Conservation (phyloP, 2,113 vertebrate genomes). For the Lepus europaeus region DNA sequence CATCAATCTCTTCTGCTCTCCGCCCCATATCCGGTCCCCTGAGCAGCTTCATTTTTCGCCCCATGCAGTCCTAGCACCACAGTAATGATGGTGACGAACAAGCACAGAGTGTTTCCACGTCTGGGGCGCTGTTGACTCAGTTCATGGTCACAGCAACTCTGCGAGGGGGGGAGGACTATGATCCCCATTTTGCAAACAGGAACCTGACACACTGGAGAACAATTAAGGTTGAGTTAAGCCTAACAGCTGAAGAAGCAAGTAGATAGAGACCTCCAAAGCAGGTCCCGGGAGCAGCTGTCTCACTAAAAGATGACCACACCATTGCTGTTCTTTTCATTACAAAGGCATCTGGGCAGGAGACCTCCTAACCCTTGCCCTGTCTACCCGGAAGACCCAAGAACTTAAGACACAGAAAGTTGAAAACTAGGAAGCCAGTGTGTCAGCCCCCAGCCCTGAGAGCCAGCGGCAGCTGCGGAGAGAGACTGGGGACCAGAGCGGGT, state of each 20-base stretch:
- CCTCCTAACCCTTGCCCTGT: constrained; percentile 30
- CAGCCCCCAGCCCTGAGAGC: not conserved
- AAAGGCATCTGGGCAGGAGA: constrained; percentile 7
- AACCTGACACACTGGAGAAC: not conserved
- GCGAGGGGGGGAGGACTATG: not conserved
- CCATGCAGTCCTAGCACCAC: too few relatives aligned
- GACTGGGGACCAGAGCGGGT: not conserved
- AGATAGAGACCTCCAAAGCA: not conserved
- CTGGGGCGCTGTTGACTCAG: not conserved
- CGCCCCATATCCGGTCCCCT: not conserved
- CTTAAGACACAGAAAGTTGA: constrained; percentile 20
- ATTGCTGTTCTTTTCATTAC: not conserved
- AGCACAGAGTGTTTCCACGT: not conserved
- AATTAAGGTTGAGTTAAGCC: not conserved
- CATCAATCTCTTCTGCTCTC: not conserved
- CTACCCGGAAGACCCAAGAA: not conserved
- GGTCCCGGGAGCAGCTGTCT: constrained; percentile 23
- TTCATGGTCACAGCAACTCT: not conserved
- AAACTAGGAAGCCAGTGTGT: not conserved
- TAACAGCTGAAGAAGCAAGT: constrained; percentile 5
- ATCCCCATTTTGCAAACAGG: not conserved
- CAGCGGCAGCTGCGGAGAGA: not conserved
- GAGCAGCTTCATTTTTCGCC: not conserved
- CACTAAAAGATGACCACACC: constrained; percentile 25
- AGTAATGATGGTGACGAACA: not conserved